These are phyloP conservation scores for Erythrocercus mccallii DNA, from an alignment of 2,113 vertebrate genomes.

Conservation along the genomic window DNA sequence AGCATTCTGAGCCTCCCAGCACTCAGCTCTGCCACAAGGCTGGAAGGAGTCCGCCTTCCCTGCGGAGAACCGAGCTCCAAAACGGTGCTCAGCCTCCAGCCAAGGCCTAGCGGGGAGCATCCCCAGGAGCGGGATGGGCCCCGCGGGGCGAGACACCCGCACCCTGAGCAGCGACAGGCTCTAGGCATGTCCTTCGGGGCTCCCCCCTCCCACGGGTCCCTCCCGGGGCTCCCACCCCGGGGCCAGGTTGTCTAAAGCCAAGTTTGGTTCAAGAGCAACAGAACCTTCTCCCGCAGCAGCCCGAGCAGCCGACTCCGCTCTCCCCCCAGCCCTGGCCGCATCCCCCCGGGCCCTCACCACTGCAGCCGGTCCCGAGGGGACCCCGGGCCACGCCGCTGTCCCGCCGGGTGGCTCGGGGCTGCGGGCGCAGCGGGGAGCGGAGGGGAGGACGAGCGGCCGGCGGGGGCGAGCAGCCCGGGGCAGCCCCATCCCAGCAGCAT, in stretches of 20 bases:
- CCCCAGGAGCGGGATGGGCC: not conserved
- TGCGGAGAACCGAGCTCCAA: not conserved
- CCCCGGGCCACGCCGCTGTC: not conserved
- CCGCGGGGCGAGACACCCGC: not conserved
- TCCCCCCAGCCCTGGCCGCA: not conserved
- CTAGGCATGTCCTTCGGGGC: not conserved
- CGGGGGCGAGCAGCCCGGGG: not conserved
- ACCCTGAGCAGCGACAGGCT: not conserved
- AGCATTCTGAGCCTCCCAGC: not conserved
- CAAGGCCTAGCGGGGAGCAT: slow-evolving; percentile 1
- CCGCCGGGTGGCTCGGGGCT: not conserved
- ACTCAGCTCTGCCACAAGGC: not conserved
- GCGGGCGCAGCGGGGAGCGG: not conserved
- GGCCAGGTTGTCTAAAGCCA: not conserved
- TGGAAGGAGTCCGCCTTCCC: not conserved
- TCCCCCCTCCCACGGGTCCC: not conserved
- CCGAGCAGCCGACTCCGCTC: not conserved
- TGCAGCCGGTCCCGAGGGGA: not conserved
- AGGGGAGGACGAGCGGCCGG: not conserved
- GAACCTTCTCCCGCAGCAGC: not conserved
- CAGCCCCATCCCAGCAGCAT: not conserved
- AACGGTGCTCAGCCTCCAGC: not conserved
- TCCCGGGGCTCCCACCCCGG: not conserved
- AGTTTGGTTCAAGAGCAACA: not conserved
- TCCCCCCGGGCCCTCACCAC: not conserved